Percentiles rank a stretch among this genome's conserved stretches.
Conservation (phyloP, 30 jellyfish, hydroid and myxozoan species). For the Chrysaora quinquecirrha region DNA sequence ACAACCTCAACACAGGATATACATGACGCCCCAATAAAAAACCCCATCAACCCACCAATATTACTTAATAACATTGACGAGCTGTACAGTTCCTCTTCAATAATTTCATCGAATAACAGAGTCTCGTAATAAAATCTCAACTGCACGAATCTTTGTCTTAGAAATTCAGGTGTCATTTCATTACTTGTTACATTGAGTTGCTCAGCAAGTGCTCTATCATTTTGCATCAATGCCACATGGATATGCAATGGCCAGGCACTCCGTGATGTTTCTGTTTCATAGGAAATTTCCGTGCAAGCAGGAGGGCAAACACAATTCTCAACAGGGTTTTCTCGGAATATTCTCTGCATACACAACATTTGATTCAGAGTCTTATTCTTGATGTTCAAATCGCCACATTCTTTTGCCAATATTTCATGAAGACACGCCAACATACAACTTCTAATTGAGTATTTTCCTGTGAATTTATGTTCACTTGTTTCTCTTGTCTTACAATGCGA, state of each 20-base stretch:
- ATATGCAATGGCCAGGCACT: slow-evolving; percentile 39
- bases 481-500: slow-evolving; percentile 46
- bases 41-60: slow-evolving; percentile 58
- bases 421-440: slow-evolving; percentile 37
- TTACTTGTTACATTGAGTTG: background rate
- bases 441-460: slow-evolving; percentile 29
- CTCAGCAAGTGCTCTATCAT: background rate
- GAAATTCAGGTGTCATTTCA: background rate
- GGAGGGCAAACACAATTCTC: slow-evolving; percentile 42
- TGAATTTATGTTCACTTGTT: slow-evolving; percentile 34
- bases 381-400: slow-evolving; percentile 1
- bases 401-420: slow-evolving; percentile 1
- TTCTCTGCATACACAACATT: background rate
- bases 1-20: slow-evolving; percentile 40
- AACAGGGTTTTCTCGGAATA: slow-evolving; percentile 4
- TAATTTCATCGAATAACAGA: background rate
- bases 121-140: slow-evolving; percentile 32
- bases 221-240: slow-evolving; percentile 5
- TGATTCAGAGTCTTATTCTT: slow-evolving; percentile 3
- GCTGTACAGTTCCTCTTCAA: slow-evolving; percentile 52
- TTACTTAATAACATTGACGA: slow-evolving; percentile 15
- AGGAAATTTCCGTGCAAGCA: slow-evolving; percentile 41
- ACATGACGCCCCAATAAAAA: slow-evolving; percentile 36
- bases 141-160: slow-evolving; percentile 26
- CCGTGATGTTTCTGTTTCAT: background rate